Percentiles rank a stretch among this genome's conserved stretches.
phyloP scores from a whole-genome alignment of 2,888 invertebrate genomes.

The Tenthredo scrophulariae region DNA sequence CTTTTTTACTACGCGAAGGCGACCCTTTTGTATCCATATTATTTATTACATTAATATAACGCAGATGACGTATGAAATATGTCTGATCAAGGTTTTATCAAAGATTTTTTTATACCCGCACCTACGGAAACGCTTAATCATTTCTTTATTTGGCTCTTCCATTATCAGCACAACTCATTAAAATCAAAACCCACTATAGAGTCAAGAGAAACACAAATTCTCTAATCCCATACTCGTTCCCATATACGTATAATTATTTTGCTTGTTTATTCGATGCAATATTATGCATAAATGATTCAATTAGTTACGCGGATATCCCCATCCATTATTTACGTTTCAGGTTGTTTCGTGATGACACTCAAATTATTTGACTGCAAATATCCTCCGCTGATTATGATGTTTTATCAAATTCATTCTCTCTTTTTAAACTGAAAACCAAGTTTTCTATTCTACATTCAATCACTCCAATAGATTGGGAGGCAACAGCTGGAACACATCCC shows the following conservation, averaged over 20 bases:
- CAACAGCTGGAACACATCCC: background rate
- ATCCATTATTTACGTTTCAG: background rate
- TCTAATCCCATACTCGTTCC: too few relatives aligned
- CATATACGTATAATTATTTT: too few relatives aligned
- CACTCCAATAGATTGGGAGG: background rate
- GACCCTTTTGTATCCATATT: conserved; percentile 23
- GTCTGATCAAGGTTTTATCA: conserved; percentile 1
- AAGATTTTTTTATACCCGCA: background rate
- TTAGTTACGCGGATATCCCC: background rate
- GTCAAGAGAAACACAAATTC: too few relatives aligned
- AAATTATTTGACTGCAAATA: background rate
- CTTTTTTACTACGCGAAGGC: background rate
- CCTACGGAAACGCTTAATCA: background rate
- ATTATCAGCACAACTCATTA: background rate
- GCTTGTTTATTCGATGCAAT: too few relatives aligned
- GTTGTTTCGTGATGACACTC: background rate
- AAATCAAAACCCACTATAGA: too few relatives aligned
- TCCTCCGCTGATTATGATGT: background rate
- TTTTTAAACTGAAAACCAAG: background rate
- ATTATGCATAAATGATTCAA: too few relatives aligned
- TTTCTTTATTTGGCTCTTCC: background rate
- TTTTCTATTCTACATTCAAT: background rate
- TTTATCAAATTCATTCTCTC: background rate
- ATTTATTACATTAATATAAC: conserved; percentile 29
- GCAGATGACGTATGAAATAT: background rate